Evolutionary conservation across 2,113 vertebrate species (phyloP).

Genomic region (Toxotes chatareus): DNA sequence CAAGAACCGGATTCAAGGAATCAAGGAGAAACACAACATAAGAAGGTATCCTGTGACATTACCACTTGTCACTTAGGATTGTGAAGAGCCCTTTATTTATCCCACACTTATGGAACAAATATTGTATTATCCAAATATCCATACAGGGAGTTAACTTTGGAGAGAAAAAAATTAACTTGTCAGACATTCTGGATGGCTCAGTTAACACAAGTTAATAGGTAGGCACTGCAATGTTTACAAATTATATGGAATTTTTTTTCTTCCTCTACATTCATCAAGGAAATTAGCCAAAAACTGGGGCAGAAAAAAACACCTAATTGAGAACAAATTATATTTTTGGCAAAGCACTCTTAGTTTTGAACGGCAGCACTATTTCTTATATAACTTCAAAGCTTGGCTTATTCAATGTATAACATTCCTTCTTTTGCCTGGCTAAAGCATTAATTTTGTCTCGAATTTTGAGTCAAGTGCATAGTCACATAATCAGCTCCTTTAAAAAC

Average conservation of each 20-base stretch:
- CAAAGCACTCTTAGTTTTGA: background rate
- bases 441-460: too few relatives aligned
- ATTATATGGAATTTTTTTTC: too few relatives aligned
- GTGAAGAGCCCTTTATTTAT: background rate
- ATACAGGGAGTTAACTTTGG: background rate
- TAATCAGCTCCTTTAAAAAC: background rate
- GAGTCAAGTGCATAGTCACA: too few relatives aligned
- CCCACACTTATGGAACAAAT: background rate
- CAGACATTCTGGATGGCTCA: background rate
- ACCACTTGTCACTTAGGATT: background rate
- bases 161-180: background rate
- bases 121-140: slow-evolving; percentile 26
- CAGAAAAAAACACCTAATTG: background rate
- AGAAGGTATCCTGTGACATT: slow-evolving; percentile 10
- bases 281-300: background rate
- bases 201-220: background rate
- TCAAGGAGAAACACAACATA: slow-evolving; percentile 20
- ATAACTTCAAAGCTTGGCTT: background rate
- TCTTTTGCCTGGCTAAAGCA: too few relatives aligned
- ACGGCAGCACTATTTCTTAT: background rate
- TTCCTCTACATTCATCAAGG: background rate
- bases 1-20: slow-evolving; percentile 26
- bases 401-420: background rate
- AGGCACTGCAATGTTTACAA: too few relatives aligned
- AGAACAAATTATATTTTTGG: background rate